Conservation (phyloP, 2,113 vertebrate species). For the Macroglossus sobrinus region DNA sequence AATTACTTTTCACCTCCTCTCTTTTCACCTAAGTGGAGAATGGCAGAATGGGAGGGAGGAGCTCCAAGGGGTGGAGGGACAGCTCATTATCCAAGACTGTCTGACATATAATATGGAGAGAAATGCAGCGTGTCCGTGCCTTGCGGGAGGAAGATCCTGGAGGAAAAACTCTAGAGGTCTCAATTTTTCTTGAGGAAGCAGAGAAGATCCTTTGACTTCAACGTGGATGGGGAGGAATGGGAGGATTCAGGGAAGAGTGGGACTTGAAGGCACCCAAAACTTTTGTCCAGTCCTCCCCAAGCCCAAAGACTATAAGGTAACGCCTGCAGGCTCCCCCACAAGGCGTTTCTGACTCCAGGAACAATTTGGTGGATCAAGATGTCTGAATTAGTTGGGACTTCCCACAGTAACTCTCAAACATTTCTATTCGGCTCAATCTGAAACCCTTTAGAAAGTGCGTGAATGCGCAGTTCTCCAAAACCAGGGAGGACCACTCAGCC, state of each 20-base stretch:
- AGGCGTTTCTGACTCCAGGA: not conserved
- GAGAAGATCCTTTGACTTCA: not conserved
- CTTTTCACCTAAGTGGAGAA: not conserved
- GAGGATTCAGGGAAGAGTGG: not conserved
- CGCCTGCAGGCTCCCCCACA: not conserved
- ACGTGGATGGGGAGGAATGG: not conserved
- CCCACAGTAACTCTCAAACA: not conserved
- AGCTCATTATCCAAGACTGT: not conserved
- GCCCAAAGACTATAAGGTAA: not conserved
- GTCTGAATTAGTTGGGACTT: not conserved
- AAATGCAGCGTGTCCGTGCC: not conserved
- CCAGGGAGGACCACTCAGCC: not conserved
- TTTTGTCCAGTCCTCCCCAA: not conserved
- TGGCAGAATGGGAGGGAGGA: not conserved
- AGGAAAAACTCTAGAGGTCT: not conserved
- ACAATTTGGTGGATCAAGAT: not conserved
- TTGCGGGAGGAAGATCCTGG: not conserved
- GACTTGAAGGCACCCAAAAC: not conserved
- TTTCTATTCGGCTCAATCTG: not conserved
- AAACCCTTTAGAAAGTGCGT: not conserved
- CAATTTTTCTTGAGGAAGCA: not conserved
- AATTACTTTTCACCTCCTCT: not conserved
- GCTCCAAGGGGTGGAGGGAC: not conserved
- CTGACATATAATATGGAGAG: not conserved
- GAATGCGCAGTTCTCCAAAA: not conserved